A percentile compares a stretch with the other conserved stretches of the same genome.
Conservation (phyloP, 2,113 vertebrate species). For the Agapornis roseicollis region DNA sequence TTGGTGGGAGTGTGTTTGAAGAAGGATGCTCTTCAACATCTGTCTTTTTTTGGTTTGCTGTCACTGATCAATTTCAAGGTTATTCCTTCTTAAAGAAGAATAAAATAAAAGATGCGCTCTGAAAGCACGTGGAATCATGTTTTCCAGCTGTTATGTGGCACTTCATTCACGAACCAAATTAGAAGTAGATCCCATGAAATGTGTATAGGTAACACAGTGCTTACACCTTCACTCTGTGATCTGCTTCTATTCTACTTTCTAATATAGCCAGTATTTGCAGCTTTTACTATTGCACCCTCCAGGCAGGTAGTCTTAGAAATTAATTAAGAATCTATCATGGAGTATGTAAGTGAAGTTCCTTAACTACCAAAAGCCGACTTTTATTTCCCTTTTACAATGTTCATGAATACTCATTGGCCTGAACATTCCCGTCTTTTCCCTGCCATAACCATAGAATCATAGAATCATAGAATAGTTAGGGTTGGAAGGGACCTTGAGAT, state of each 20-base stretch:
- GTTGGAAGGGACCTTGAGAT: too few relatives aligned
- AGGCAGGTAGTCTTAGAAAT: neutral
- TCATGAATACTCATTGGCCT: neutral
- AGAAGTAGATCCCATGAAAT: neutral
- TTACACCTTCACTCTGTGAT: neutral
- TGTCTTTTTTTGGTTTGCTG: too few relatives aligned
- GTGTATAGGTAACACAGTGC: neutral
- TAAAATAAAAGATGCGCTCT: neutral
- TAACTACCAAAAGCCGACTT: neutral
- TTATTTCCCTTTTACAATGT: neutral
- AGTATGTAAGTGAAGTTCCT: neutral
- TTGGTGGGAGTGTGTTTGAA: too few relatives aligned
- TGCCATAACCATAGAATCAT: neutral
- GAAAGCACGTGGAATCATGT: neutral
- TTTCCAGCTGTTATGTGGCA: neutral
- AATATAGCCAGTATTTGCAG: neutral
- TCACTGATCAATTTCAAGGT: neutral
- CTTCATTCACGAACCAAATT: neutral
- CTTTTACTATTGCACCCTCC: neutral
- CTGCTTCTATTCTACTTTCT: neutral
- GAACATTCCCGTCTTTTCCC: neutral
- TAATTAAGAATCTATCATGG: neutral
- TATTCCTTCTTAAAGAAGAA: neutral
- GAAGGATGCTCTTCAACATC: too few relatives aligned
- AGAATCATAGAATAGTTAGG: too few relatives aligned